These are phyloP conservation scores for Arizona elegans DNA, from an alignment of 2,113 vertebrate genomes.

Conservation along the genomic window DNA sequence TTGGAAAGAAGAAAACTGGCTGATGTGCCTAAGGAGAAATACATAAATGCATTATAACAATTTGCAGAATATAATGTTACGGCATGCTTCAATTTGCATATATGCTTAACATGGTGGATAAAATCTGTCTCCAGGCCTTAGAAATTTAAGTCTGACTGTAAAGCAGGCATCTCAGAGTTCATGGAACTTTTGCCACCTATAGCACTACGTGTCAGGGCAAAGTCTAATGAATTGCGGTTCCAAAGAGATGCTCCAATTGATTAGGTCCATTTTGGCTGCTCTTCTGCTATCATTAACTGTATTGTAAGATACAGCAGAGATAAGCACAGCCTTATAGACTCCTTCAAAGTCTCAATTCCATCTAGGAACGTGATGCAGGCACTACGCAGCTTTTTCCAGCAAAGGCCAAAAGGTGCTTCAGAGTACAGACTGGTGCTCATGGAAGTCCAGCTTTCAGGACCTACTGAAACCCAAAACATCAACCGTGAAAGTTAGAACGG, in stretches of 20 bases:
- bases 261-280: neutral
- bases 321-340: accelerated
- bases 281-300: neutral
- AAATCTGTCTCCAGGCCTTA: neutral
- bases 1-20: neutral
- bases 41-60: neutral
- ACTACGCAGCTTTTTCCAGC: neutral
- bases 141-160: neutral
- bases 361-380: neutral
- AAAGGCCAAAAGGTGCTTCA: neutral
- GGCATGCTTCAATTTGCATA: no score
- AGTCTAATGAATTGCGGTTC: conserved; percentile 19
- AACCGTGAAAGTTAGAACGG: neutral
- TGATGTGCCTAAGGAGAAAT: neutral
- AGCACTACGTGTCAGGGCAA: conserved; percentile 28
- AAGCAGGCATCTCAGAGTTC: neutral
- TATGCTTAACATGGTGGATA: neutral
- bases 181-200: neutral
- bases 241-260: neutral
- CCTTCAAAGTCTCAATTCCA: neutral
- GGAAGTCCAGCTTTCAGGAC: neutral
- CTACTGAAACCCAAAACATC: neutral
- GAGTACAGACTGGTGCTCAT: neutral
- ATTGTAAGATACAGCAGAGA: accelerated
- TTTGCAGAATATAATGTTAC: neutral